A percentile compares a stretch with the other conserved stretches of the same genome.
These are phyloP conservation scores for Pipistrellus nathusii DNA, from an alignment of 2,797 vertebrate genomes.

Conservation along the genomic window DNA sequence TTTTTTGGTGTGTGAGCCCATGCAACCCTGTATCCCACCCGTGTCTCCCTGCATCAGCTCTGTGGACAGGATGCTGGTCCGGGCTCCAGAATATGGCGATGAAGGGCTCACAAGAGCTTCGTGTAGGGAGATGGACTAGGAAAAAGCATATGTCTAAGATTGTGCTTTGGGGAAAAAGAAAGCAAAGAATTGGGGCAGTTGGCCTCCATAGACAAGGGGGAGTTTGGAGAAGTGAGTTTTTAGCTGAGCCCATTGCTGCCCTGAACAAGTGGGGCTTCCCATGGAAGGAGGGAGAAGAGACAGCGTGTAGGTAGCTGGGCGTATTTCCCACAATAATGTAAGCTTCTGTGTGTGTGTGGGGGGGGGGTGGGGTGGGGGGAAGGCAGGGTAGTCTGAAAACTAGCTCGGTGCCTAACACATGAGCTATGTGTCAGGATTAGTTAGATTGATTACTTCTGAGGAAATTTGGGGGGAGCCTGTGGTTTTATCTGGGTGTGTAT, in stretches of 20 bases:
- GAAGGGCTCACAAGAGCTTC: not conserved
- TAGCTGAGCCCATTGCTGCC: not conserved
- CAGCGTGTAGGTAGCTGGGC: not conserved
- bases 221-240: not conserved
- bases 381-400: not conserved
- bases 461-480: not conserved
- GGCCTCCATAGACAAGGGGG: not conserved
- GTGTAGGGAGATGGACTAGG: fast-evolving
- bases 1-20: not conserved
- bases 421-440: not conserved
- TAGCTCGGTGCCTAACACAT: not conserved
- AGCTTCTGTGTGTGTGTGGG: not conserved
- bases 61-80: fast-evolving
- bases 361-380: no score
- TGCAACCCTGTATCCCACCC: fast-evolving
- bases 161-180: not conserved
- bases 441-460: not conserved
- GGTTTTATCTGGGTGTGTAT: not conserved
- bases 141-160: not conserved
- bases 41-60: not conserved
- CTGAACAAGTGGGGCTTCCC: not conserved
- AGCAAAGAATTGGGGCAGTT: not conserved
- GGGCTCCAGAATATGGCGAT: no score
- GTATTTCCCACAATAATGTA: not conserved
- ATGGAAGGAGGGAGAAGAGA: not conserved